Evolutionary conservation across 1,140 invertebrate genomes (phyloP), one percentile per base, ranked within the genome.

Genomic region (Paraescarpia echinospica): DNA sequence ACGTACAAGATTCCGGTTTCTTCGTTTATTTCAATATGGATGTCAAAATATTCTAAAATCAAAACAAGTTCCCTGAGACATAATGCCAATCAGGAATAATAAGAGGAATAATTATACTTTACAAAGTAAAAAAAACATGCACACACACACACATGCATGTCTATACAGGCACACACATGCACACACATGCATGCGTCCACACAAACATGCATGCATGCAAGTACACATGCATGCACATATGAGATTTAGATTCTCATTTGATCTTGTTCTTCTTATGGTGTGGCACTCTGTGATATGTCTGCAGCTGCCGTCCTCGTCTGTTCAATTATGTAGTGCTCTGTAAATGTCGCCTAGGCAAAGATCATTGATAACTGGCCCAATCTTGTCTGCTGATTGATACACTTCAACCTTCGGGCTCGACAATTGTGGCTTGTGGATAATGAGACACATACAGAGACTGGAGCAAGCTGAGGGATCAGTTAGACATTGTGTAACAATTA

Each of bases 71-170:
- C n/a, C n/a, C n/a, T n/a, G n/a, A n/a, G n/a, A n/a, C n/a, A n/a
- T n/a, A n/a, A n/a, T n/a, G n/a, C n/a, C n/a, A n/a, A n/a, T n/a
- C n/a, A n/a, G n/a, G n/a, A n/a, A n/a, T n/a, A n/a, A n/a, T n/a
- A n/a, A n/a, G n/a, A n/a, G n/a, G n/a, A n/a, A n/a, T n/a, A n/a
- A n/a, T n/a, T n/a, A n/a, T n/a, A n/a, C 59, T 31, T 31, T 77
- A 2, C 59, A 77, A 2, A 77, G 4, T 77, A 27, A 77, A 31
- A 31, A 6, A 77, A 4, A 33, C 89, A 90, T 33, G 35, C 48
- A 91, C 35, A 48, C n/a, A 92, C 91, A 92, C 91, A 35, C 91
- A 92, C 91, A 93, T 34, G 35, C 77, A 93, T 48, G 89, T 14
- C 92, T 48, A 48, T 22, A 93, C 48, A 92, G 88, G 89, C 91